Conservation (phyloP, 2,888 invertebrate species). For the Plebejus argus region DNA sequence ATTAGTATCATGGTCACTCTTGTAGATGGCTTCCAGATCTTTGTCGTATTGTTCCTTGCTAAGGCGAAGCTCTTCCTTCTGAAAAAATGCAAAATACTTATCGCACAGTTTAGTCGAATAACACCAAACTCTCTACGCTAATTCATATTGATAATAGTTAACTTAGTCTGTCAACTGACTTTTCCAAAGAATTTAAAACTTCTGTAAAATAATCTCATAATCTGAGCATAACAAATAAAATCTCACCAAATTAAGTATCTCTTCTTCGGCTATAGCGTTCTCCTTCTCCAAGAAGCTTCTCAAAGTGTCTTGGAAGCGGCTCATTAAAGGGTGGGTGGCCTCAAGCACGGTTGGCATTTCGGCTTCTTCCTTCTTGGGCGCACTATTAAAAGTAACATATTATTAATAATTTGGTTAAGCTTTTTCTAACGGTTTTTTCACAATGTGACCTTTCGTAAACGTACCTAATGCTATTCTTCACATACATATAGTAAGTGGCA, state of each 20-base stretch:
- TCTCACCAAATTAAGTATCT: slow-evolving; percentile 84
- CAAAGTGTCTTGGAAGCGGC: slow-evolving; percentile 86
- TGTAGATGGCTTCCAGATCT: slow-evolving; percentile 80
- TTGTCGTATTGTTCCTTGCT: slow-evolving; percentile 67
- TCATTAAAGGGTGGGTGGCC: slow-evolving; percentile 87
- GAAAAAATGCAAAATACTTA: slow-evolving; percentile 40
- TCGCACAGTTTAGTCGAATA: background rate
- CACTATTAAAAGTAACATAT: slow-evolving; percentile 51
- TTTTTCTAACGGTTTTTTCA: no score
- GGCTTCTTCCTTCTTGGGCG: slow-evolving; percentile 62
- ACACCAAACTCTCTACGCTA: no score
- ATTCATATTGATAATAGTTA: no score
- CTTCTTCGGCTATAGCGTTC: slow-evolving; percentile 82
- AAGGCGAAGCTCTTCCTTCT: slow-evolving; percentile 63
- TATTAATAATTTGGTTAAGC: background rate
- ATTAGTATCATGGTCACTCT: slow-evolving; percentile 80
- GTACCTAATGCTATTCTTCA: no score
- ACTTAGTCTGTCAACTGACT: no score
- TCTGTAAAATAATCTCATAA: no score
- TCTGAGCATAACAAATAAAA: background rate
- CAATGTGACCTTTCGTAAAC: no score
- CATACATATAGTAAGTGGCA: no score
- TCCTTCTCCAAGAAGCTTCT: slow-evolving; percentile 84
- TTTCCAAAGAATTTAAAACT: no score
- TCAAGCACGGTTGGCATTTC: slow-evolving; percentile 81